Conservation (phyloP, 2,797 vertebrate genomes). For the Sebastes jordani region DNA sequence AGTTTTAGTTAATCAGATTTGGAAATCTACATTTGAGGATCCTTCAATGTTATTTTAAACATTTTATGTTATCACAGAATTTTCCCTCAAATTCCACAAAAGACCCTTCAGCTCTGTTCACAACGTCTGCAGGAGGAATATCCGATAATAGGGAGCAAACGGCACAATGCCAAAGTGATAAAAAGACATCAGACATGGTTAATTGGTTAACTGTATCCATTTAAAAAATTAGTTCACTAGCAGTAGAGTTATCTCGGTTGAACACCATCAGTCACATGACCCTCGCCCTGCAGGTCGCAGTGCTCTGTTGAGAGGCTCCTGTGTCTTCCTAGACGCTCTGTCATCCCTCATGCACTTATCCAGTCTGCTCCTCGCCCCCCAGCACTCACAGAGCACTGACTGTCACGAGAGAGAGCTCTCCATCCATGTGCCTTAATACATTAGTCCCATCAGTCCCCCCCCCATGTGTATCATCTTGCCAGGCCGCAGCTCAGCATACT, state of each 20-base stretch:
- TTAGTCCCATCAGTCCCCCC: not conserved
- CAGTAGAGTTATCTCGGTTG: not conserved
- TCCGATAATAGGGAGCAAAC: not conserved
- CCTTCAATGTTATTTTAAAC: not conserved
- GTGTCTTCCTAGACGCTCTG: not conserved
- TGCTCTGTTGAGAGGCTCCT: not conserved
- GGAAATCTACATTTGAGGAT: not conserved
- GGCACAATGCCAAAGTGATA: not conserved
- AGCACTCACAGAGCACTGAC: not conserved
- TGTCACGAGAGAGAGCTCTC: conserved; percentile 4
- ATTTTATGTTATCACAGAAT: not conserved
- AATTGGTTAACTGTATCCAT: not conserved
- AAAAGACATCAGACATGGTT: not conserved
- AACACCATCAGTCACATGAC: not conserved
- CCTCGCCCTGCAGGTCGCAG: not conserved
- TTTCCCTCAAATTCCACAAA: too few relatives aligned
- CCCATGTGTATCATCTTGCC: conserved; percentile 17
- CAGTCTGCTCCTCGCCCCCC: not conserved
- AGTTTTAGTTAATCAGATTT: not conserved
- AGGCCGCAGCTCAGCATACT: conserved; percentile 53
- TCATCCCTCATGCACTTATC: conserved; percentile 6
- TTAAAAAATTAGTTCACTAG: not conserved
- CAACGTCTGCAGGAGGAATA: not conserved
- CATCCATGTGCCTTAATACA: conserved; percentile 18
- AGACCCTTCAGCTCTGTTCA: not conserved